These are phyloP conservation scores for Ptilodon capucinus DNA, from an alignment of 2,888 invertebrate genomes.

Conservation along the genomic window DNA sequence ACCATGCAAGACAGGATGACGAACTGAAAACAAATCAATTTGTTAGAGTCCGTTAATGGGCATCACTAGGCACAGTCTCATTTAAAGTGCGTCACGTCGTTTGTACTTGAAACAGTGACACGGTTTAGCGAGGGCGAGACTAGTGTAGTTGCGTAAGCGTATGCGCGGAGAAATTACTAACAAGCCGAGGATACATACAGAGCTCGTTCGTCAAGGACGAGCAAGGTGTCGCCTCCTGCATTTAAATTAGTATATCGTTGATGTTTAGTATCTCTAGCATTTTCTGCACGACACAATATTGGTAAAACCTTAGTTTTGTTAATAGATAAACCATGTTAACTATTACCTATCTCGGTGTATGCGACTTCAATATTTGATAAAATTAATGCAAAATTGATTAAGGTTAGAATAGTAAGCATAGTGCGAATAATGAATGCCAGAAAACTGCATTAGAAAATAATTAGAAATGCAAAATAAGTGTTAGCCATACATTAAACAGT, in stretches of 20 bases:
- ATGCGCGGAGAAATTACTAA: slow-evolving; percentile 73
- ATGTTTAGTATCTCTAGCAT: neutral
- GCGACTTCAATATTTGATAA: too few species aligned
- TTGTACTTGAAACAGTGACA: slow-evolving; percentile 79
- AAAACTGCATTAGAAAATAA: too few species aligned
- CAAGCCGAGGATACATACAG: slow-evolving; percentile 50
- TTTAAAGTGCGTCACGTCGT: slow-evolving; percentile 39
- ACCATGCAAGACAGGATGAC: slow-evolving; percentile 68
- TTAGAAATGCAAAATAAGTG: too few species aligned
- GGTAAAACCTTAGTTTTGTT: neutral
- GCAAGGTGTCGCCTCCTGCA: slow-evolving; percentile 45
- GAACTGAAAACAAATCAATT: slow-evolving; percentile 55
- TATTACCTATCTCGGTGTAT: too few species aligned
- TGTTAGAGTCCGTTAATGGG: slow-evolving; percentile 21
- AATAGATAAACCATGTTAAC: too few species aligned
- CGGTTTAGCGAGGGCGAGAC: slow-evolving; percentile 66
- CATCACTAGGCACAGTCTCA: slow-evolving; percentile 20
- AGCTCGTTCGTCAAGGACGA: slow-evolving; percentile 65
- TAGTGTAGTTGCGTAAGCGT: slow-evolving; percentile 64
- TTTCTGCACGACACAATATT: neutral
- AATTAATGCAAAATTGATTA: too few species aligned
- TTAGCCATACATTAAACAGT: too few species aligned
- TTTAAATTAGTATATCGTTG: slow-evolving; percentile 46
- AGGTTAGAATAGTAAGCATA: too few species aligned
- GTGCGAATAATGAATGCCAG: too few species aligned